Percentiles rank a stretch among this genome's conserved stretches.
Evolutionary conservation across 2,113 vertebrate genomes (phyloP).

Genomic region (Entomyzon cyanotis): DNA sequence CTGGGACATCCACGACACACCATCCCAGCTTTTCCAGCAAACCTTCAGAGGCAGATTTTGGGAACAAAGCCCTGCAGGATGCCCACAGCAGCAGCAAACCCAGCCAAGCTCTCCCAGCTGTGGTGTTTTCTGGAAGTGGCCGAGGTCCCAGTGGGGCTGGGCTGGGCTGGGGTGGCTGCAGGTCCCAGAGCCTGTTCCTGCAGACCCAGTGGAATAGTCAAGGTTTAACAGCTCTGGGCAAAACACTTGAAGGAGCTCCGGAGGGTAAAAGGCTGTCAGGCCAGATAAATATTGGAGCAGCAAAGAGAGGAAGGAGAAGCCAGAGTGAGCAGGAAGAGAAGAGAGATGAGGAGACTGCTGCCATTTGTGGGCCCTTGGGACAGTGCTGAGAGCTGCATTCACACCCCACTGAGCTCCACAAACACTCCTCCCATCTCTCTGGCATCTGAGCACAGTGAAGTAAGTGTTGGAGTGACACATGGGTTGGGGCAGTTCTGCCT

Average conservation of each 20-base stretch:
- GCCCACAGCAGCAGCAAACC: neutral
- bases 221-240: neutral
- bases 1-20: neutral
- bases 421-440: neutral
- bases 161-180: neutral
- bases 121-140: neutral
- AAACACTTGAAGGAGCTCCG: neutral
- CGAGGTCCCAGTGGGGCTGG: neutral
- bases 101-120: neutral
- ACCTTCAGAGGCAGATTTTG: neutral
- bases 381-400: neutral
- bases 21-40: neutral
- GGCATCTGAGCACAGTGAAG: no score
- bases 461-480: accelerated
- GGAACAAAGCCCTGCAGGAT: neutral
- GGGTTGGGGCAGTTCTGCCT: neutral
- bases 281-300: neutral
- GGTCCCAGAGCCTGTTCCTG: neutral
- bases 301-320: neutral
- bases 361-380: neutral
- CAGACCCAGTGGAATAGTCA: accelerated
- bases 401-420: neutral
- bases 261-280: neutral
- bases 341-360: neutral
- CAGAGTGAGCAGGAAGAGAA: neutral